Conservation (phyloP, 2,888 invertebrate species). For the Amblyteles armatorius region DNA sequence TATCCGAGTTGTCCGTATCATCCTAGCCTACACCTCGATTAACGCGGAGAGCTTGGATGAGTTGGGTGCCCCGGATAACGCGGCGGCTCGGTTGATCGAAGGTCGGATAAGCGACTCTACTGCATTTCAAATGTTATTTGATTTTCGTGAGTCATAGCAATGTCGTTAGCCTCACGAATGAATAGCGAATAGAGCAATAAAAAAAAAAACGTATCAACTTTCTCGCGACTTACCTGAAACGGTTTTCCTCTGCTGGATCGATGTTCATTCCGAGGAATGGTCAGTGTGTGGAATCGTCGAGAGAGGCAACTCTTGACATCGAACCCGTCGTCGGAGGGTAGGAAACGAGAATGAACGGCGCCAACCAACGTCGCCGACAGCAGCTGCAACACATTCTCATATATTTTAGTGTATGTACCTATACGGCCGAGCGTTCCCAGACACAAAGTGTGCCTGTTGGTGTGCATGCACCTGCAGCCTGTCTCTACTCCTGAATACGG, state of each 20-base stretch:
- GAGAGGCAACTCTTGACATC: conserved; percentile 17
- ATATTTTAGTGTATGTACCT: conserved; percentile 19
- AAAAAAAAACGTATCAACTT: conserved; percentile 6
- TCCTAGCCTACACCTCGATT: too few relatives aligned
- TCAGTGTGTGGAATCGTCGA: conserved; percentile 2
- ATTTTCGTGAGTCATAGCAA: background rate
- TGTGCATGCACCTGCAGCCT: conserved; percentile 15
- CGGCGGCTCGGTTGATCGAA: too few relatives aligned
- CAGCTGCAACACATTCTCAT: conserved; percentile 39
- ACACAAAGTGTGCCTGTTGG: background rate
- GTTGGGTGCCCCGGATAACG: too few relatives aligned
- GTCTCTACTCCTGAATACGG: conserved; percentile 29
- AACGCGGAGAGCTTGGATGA: too few relatives aligned
- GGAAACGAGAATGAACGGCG: conserved; percentile 33
- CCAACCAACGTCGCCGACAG: conserved; percentile 23
- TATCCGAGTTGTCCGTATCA: too few relatives aligned
- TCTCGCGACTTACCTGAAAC: background rate
- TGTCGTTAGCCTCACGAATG: conserved; percentile 5
- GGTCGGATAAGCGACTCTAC: too few relatives aligned
- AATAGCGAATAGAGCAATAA: background rate
- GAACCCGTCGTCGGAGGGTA: conserved; percentile 20
- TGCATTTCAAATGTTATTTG: background rate
- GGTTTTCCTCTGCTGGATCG: background rate
- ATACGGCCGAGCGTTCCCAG: background rate
- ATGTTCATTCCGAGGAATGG: conserved; percentile 6